phyloP scores from a whole-genome alignment of 2,113 vertebrate genomes.

The Sterrhoptilus dennistouni region DNA sequence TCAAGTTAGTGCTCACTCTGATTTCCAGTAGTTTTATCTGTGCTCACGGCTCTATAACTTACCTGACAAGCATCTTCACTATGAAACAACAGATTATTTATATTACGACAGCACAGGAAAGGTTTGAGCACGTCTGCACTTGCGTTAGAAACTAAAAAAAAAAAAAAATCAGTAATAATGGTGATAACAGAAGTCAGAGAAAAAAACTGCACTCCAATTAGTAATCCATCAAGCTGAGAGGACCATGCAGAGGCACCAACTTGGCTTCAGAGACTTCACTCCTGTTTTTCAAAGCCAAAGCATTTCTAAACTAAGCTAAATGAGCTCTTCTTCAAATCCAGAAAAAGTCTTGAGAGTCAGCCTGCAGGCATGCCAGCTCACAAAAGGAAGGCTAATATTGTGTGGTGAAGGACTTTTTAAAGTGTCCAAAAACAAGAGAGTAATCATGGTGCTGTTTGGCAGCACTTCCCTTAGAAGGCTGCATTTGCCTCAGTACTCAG shows the following conservation, averaged over 20 bases:
- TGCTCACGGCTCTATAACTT: neutral
- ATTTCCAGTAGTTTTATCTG: neutral
- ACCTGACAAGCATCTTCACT: neutral
- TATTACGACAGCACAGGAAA: neutral
- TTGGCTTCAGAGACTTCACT: neutral
- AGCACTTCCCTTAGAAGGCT: neutral
- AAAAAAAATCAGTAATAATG: neutral
- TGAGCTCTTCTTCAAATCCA: neutral
- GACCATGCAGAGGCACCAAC: neutral
- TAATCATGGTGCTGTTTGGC: neutral
- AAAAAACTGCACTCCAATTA: neutral
- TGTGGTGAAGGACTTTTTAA: neutral
- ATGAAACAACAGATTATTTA: neutral
- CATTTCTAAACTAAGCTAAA: neutral
- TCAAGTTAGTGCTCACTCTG: neutral
- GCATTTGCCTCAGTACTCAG: neutral
- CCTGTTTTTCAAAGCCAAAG: neutral
- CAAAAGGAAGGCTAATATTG: neutral
- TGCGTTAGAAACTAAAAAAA: neutral
- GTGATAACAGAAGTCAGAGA: neutral
- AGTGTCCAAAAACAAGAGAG: neutral
- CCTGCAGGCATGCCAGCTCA: neutral
- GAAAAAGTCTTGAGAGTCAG: neutral
- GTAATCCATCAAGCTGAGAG: neutral
- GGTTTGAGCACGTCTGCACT: neutral